Evolutionary conservation across 2,888 invertebrate species (phyloP).

Genomic region (Oxytorus armatus): DNA sequence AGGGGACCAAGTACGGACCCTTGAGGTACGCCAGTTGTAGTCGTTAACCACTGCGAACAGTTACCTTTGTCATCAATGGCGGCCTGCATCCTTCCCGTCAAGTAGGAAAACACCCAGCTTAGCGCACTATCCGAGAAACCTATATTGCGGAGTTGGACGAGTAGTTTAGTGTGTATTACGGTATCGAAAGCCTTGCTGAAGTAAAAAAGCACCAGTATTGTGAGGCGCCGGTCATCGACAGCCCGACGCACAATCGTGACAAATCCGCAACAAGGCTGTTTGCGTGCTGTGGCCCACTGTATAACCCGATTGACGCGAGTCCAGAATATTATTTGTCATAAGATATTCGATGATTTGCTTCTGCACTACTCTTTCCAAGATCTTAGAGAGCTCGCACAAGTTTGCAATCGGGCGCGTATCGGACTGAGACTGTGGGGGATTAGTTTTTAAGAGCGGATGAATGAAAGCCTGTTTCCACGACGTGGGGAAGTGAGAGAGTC

Average conservation of each 20-base stretch:
- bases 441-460: slow-evolving; percentile 2
- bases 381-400: slow-evolving; percentile 35
- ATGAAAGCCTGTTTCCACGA: slow-evolving; percentile 3
- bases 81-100: background rate
- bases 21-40: background rate
- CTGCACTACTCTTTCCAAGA: slow-evolving; percentile 29
- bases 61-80: background rate
- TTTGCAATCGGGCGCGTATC: slow-evolving; percentile 54
- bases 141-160: background rate
- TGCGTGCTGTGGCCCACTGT: background rate
- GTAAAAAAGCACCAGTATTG: background rate
- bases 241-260: background rate
- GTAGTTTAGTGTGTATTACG: background rate
- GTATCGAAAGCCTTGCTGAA: slow-evolving; percentile 13
- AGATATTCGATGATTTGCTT: background rate
- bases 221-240: background rate
- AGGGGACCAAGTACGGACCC: too few relatives aligned
- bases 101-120: background rate
- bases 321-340: background rate
- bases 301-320: background rate
- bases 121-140: background rate
- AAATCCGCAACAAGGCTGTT: background rate
- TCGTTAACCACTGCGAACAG: background rate
- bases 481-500: background rate
- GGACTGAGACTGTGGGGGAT: background rate